These are phyloP conservation scores for Dermolepida albohirtum DNA, from an alignment of 2,888 invertebrate species.

Conservation along the genomic window DNA sequence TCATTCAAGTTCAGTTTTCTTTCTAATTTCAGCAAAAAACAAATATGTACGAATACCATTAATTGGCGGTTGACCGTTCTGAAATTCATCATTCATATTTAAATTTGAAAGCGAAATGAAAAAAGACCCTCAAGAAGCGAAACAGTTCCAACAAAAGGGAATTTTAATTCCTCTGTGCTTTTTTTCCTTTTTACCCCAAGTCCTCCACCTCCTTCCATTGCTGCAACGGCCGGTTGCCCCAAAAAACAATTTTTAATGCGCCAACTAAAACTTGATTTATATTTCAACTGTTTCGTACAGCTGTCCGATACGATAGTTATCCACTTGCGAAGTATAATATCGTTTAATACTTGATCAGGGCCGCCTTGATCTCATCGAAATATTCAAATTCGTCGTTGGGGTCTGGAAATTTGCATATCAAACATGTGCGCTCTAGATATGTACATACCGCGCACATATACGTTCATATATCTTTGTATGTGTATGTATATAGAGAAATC, in stretches of 20 bases:
- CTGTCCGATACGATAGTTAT: constrained; percentile 3
- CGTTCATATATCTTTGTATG: too few species aligned
- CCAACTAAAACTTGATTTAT: constrained; percentile 43
- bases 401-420: constrained; percentile 53
- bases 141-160: constrained; percentile 1
- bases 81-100: too few species aligned
- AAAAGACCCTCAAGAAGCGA: constrained; percentile 3
- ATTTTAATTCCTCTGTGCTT: too few species aligned
- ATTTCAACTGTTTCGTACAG: constrained; percentile 35
- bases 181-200: not conserved
- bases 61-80: too few species aligned
- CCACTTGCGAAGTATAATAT: not conserved
- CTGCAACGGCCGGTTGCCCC: constrained; percentile 12
- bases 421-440: constrained; percentile 49
- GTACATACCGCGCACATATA: constrained; percentile 11
- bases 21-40: too few species aligned
- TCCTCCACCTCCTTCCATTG: not conserved
- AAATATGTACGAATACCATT: too few species aligned
- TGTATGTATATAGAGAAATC: constrained; percentile 30
- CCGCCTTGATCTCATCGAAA: constrained; percentile 49
- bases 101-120: too few species aligned
- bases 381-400: constrained; percentile 53
- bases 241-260: constrained; percentile 41
- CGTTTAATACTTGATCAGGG: constrained; percentile 36
- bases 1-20: too few species aligned